phyloP scores from a whole-genome alignment of 2,797 vertebrate species.

The Scolopax rusticola region DNA sequence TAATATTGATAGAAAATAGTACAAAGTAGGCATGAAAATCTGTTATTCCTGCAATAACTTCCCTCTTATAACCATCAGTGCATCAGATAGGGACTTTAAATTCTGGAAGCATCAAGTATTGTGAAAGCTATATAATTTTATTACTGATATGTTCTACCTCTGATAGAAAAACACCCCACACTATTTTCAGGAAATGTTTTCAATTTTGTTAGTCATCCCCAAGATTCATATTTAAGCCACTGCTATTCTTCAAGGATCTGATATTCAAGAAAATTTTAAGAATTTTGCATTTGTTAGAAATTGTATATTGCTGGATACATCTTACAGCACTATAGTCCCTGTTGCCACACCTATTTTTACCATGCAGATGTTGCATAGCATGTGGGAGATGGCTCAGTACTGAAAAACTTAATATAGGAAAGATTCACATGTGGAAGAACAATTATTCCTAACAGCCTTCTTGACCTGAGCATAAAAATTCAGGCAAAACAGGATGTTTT shows the following conservation, averaged over 20 bases:
- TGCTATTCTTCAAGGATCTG: not conserved
- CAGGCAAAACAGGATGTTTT: not conserved
- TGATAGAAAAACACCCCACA: not conserved
- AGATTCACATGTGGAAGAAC: not conserved
- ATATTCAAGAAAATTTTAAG: not conserved
- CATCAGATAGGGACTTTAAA: not conserved
- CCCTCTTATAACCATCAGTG: not conserved
- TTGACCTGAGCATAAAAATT: not conserved
- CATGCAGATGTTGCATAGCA: not conserved
- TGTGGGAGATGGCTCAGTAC: not conserved
- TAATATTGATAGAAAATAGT: not conserved
- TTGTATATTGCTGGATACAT: not conserved
- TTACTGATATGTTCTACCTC: not conserved
- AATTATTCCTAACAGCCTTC: not conserved
- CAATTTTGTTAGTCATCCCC: not conserved
- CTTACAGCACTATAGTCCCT: not conserved
- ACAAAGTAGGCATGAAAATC: not conserved
- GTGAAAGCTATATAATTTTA: not conserved
- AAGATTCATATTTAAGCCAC: not conserved
- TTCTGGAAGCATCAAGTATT: not conserved
- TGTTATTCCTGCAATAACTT: not conserved
- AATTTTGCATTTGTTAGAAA: not conserved
- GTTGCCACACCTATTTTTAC: not conserved
- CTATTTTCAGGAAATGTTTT: not conserved
- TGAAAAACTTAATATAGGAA: not conserved